Evolutionary conservation across 2,797 vertebrate genomes (phyloP).

Genomic region (Dicrostonyx torquatus): DNA sequence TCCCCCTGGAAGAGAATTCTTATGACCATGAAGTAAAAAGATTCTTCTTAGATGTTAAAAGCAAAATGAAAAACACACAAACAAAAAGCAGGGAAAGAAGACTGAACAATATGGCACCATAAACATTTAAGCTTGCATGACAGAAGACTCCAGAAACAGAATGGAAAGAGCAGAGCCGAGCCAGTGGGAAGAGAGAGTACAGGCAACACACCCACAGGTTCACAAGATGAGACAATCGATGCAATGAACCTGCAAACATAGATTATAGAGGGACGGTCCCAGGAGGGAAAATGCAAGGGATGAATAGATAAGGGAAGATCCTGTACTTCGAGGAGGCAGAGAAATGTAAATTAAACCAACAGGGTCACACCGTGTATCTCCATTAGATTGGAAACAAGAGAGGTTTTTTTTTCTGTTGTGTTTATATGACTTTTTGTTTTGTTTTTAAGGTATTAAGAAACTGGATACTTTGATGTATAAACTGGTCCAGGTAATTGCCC

Average conservation of each 20-base stretch:
- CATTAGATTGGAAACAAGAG: neutral
- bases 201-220: neutral
- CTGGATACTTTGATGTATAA: neutral
- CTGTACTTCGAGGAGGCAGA: neutral
- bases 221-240: conserved; percentile 8
- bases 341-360: conserved; percentile 27
- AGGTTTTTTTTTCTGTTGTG: no score
- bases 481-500: neutral
- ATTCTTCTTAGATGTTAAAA: conserved; percentile 2
- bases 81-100: neutral
- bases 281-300: conserved; percentile 21
- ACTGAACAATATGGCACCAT: neutral
- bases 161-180: neutral
- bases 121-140: neutral
- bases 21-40: neutral
- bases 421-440: neutral
- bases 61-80: conserved; percentile 27
- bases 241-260: neutral
- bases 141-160: conserved; percentile 7
- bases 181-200: neutral
- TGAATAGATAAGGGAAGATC: neutral
- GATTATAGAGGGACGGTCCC: neutral
- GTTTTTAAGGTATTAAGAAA: neutral
- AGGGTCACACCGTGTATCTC: neutral
- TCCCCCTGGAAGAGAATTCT: neutral